Base-by-base conservation (phyloP, 2,888 invertebrate species). In the Phania funesta region DNA sequence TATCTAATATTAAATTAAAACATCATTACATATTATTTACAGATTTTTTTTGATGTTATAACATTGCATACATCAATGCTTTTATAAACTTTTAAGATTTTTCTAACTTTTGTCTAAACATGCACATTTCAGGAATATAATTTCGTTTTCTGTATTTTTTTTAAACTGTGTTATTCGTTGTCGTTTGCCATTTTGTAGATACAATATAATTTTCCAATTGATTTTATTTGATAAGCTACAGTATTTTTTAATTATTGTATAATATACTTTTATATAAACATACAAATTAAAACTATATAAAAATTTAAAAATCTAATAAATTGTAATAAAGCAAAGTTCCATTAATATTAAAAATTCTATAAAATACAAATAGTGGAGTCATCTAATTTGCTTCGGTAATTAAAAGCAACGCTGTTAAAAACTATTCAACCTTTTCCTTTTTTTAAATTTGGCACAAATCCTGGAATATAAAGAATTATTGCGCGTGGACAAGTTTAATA, bases 201-300 rank as follows among this genome's bases (percentile, higher is more conserved):
- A n/a, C n/a, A n/a, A 70, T 77, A 60, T 48, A 22, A 35, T 58
- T 32, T 67, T 20, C 48, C 22, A 11, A 71, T 67, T 67, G 8
- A 50, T 56, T 62, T 64, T 64, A 48, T 32, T 56, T 64, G 52
- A 64, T 74, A 62, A 56, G 60, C 73, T 73, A 64, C 74, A 78
- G 82, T 82, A 82, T 78, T 82, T 82, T 44, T 73, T 78, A 56
- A 74, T 78, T 48, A 78, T 82, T 78, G 44, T 78, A 68, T 81
- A 78, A 78, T 74, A 78, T 50, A 70, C 32, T 60, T 46, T 80
- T 60, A 76, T 68, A 74, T 74, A 38, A 68, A 73, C 44, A 68
- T 58, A 52, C 24, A 73, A 73, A 56, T 24, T 54, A 74, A 80
- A 65, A 29, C 9, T 13, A 64, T 60, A 68, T 76, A 68, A 26